Evolutionary conservation across 2,888 invertebrate species (phyloP).

Genomic region (Acrocera orbiculus): DNA sequence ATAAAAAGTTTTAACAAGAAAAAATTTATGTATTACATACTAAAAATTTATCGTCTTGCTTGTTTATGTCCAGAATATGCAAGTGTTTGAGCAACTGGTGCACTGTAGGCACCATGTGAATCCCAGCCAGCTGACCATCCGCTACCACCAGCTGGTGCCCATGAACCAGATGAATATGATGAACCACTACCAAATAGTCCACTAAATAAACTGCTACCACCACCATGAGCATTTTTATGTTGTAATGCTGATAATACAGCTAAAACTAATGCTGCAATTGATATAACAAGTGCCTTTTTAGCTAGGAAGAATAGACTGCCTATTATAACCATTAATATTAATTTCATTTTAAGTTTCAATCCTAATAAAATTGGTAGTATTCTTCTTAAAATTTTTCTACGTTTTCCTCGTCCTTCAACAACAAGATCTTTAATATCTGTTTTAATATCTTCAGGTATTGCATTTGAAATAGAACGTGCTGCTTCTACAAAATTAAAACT

Average conservation of each 20-base stretch:
- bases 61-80: constrained; percentile 35
- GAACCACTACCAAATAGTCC: constrained; percentile 13
- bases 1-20: too few relatives aligned
- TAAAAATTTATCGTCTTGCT: constrained; percentile 15
- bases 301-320: constrained; percentile 41
- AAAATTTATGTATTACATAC: too few relatives aligned
- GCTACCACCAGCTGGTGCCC: constrained; percentile 12
- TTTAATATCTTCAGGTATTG: constrained; percentile 38
- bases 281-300: constrained; percentile 43
- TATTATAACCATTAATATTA: constrained; percentile 38
- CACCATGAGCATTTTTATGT: constrained; percentile 20
- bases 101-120: constrained; percentile 34
- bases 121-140: constrained; percentile 26
- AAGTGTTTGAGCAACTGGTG: constrained; percentile 34
- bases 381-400: constrained; percentile 32
- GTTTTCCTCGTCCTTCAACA: constrained; percentile 42
- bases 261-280: constrained; percentile 40
- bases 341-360: constrained; percentile 39
- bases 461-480: constrained; percentile 33
- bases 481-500: constrained; percentile 34
- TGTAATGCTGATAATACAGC: constrained; percentile 31
- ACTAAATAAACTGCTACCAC: constrained; percentile 16
- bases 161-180: constrained; percentile 2
- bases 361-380: constrained; percentile 39
- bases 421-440: constrained; percentile 36